Conservation (phyloP, 2,797 vertebrate species). For the Siniperca undulata region DNA sequence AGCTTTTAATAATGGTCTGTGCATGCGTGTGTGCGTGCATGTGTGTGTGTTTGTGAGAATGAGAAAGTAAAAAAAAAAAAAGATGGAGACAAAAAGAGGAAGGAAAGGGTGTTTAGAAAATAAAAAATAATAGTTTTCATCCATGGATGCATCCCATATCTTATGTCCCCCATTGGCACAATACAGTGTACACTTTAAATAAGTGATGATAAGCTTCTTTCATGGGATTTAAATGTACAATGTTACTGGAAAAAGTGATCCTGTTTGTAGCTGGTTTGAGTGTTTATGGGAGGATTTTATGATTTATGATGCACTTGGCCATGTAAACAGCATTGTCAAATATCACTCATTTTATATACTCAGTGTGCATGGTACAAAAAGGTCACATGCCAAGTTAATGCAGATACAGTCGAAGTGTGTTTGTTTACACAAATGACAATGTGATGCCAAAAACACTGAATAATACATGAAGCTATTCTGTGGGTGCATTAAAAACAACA, state of each 20-base stretch:
- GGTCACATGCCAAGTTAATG: constrained; percentile 40
- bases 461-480: constrained; percentile 52
- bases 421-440: constrained; percentile 34
- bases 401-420: constrained; percentile 1
- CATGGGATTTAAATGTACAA: constrained; percentile 30
- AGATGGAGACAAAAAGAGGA: constrained; percentile 23
- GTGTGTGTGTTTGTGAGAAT: not conserved
- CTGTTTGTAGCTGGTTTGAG: constrained; percentile 19
- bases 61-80: constrained; percentile 1
- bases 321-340: constrained; percentile 26
- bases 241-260: not conserved
- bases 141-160: constrained; percentile 40
- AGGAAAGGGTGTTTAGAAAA: constrained; percentile 50
- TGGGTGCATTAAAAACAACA: constrained; percentile 23
- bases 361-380: constrained; percentile 18
- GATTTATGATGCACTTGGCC: constrained; percentile 6
- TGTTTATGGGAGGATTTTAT: constrained; percentile 15
- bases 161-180: constrained; percentile 8
- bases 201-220: constrained; percentile 37
- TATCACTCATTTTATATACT: constrained; percentile 19
- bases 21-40: not conserved
- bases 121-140: constrained; percentile 51
- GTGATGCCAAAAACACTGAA: constrained; percentile 46
- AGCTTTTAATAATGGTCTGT: constrained; percentile 70
- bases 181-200: constrained; percentile 25